Evolutionary conservation across 1,140 invertebrate genomes (phyloP), one percentile per base, ranked within the genome.

Genomic region (Nephila pilipes): DNA sequence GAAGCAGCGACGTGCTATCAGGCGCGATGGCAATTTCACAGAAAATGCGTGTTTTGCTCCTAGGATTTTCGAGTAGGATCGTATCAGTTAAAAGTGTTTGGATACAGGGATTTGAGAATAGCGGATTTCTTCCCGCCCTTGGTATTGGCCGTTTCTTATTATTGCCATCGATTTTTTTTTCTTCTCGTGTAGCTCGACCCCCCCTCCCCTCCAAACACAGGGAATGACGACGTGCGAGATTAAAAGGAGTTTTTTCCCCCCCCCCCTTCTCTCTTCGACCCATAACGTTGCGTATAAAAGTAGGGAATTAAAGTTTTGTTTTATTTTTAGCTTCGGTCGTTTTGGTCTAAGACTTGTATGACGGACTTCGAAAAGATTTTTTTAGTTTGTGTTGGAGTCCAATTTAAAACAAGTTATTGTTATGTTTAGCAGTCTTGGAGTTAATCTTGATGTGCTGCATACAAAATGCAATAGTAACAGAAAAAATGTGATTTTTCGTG

Each of bases 41-140:
- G 85, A 92, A 92, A 92, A 92, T 92, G 90, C 90, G 90, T 92
- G 90, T 92, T 92, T 92, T 92, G 90, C 80, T 85, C 85, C 63
- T 81, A 65, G 81, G 90, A 92, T 92, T 92, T 92, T 75, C 36
- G 60, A 92, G 90, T 85, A 60, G 80, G 57, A 92, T 85, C 80
- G 46, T 85, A 92, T 92, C 90, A 92, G 90, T 92, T 92, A 92
- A 92, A 92, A 92, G 88, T 92, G 90, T 92, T 92, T 92, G 90
- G 90, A 92, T 92, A 92, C 90, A 85, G 81, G 90, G 88, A 90
- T 90, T 90, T 90, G 69, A 90, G 88, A 90, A 90, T 90, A 60
- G 88, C 55, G 90, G 90, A 92, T 92, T 92, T 92, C 81, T 92
- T 92, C 81, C 75, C 65, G 54, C 55, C 88, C 88, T 14, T 85